These are phyloP conservation scores for Zingel zingel DNA, from an alignment of 2,113 vertebrate genomes.

Conservation along the genomic window DNA sequence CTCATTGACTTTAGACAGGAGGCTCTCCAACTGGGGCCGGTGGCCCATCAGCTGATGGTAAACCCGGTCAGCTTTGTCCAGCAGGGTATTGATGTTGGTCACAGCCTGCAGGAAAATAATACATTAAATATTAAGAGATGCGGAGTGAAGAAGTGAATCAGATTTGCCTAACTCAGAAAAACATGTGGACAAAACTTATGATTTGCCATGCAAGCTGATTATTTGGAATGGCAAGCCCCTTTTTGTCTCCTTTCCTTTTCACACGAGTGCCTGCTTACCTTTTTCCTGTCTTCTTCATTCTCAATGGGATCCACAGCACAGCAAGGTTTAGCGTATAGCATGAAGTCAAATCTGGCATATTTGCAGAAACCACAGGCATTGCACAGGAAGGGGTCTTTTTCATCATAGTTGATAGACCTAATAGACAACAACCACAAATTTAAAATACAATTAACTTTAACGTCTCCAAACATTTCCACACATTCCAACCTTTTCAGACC, in stretches of 20 bases:
- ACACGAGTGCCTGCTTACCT: constrained; percentile 80
- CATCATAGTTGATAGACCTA: constrained; percentile 98
- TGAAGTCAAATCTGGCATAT: constrained; percentile 99
- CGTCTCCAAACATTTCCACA: not conserved
- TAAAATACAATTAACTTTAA: not conserved
- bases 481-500: not conserved
- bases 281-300: constrained; percentile 98
- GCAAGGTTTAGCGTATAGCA: constrained; percentile 97
- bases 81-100: constrained; percentile 96
- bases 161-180: not conserved
- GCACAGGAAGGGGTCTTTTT: constrained; percentile 98
- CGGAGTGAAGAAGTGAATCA: not conserved
- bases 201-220: not conserved
- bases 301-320: constrained; percentile 99
- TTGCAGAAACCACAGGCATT: constrained; percentile 99
- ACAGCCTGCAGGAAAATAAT: constrained; percentile 87
- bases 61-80: constrained; percentile 98
- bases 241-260: not conserved
- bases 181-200: not conserved
- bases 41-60: constrained; percentile 99
- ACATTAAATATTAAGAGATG: not conserved
- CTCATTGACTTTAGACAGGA: constrained; percentile 97
- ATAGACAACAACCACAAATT: not conserved
- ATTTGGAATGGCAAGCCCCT: not conserved
- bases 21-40: constrained; percentile 94